Conservation (phyloP, 2,888 invertebrate species). For the Poecilus cupreus region DNA sequence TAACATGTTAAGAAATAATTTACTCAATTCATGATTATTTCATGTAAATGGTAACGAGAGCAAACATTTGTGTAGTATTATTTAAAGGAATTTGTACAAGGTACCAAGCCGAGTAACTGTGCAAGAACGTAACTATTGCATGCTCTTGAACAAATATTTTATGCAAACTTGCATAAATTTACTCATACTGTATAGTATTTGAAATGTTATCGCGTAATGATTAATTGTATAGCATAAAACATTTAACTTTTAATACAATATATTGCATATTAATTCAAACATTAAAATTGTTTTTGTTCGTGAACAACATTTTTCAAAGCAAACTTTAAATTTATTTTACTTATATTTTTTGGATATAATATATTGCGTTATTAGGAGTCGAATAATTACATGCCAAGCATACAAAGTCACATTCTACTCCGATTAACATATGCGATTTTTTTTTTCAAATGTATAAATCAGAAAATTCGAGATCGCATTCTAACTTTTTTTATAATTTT, state of each 20-base stretch:
- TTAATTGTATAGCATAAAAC: constrained; percentile 42
- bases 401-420: no score
- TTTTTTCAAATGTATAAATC: no score
- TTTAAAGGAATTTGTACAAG: not conserved
- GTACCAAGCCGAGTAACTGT: not conserved
- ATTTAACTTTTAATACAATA: not conserved
- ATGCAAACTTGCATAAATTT: constrained; percentile 38
- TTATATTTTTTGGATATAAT: no score
- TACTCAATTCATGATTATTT: not conserved
- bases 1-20: not conserved
- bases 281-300: constrained; percentile 10
- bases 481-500: no score
- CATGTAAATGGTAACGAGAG: constrained; percentile 11
- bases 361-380: no score
- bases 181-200: constrained; percentile 13
- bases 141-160: constrained; percentile 19
- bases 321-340: no score
- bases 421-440: no score
- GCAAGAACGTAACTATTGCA: constrained; percentile 27
- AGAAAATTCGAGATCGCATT: no score
- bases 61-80: constrained; percentile 8
- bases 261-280: not conserved
- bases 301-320: not conserved
- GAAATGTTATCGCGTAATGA: constrained; percentile 45
- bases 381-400: no score